phyloP scores from a whole-genome alignment of 2,888 invertebrate species.

The Chalcis sispes region DNA sequence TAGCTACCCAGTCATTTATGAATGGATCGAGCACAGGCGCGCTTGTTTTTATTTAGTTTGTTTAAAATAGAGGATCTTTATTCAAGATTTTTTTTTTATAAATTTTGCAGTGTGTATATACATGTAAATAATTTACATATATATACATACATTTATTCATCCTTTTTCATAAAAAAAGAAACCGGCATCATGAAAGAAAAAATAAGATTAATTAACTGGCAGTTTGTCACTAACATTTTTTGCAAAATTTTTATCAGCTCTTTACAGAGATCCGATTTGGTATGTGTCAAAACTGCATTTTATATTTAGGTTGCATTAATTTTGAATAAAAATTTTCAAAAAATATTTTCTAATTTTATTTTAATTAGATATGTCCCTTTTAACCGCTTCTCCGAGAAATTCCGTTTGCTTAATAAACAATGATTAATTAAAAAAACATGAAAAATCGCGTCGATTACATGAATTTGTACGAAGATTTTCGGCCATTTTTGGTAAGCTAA shows the following conservation, averaged over 20 bases:
- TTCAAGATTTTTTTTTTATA: constrained; percentile 21
- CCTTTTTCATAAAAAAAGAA: constrained; percentile 27
- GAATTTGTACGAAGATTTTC: constrained; percentile 47
- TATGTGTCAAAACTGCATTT: constrained; percentile 8
- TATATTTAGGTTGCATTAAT: constrained; percentile 4
- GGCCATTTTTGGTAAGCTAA: constrained; percentile 41
- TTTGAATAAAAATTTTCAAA: constrained; percentile 15
- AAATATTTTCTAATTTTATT: constrained; percentile 4
- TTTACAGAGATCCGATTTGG: constrained; percentile 33
- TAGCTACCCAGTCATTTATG: constrained; percentile 25
- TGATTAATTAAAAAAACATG: constrained; percentile 22
- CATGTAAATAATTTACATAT: constrained; percentile 39
- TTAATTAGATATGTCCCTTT: constrained; percentile 9
- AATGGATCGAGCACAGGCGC: constrained; percentile 27
- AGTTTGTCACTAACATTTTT: constrained; percentile 28
- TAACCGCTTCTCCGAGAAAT: constrained; percentile 33
- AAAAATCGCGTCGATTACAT: constrained; percentile 39
- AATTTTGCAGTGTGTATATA: constrained; percentile 24
- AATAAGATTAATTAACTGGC: constrained; percentile 15
- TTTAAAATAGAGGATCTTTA: constrained; percentile 41
- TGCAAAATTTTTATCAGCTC: constrained; percentile 33
- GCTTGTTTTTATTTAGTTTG: constrained; percentile 39
- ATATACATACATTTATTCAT: constrained; percentile 36
- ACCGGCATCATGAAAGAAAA: constrained; percentile 17
- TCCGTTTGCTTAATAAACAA: constrained; percentile 13